phyloP scores from a whole-genome alignment of 2,113 vertebrate species.

The Cichladusa arquata region DNA sequence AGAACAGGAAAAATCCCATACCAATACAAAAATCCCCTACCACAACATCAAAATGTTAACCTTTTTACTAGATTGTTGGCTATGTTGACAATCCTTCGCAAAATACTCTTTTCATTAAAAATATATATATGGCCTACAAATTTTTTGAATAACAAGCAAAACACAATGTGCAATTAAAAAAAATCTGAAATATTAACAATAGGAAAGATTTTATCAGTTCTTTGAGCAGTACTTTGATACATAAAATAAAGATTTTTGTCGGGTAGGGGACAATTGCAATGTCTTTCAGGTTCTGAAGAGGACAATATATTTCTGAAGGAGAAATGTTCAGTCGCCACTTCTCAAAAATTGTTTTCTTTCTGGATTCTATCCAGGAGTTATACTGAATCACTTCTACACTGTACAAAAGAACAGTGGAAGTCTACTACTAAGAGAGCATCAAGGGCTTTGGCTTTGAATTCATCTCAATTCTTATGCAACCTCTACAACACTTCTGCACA shows the following conservation, averaged over 20 bases:
- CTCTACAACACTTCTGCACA: not conserved
- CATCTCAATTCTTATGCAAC: not conserved
- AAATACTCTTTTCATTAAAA: not conserved
- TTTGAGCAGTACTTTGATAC: not conserved
- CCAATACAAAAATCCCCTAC: fast-evolving
- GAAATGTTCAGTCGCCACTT: not conserved
- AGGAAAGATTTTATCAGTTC: not conserved
- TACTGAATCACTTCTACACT: not conserved
- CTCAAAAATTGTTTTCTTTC: not conserved
- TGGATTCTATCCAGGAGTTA: not conserved
- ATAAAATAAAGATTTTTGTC: not conserved
- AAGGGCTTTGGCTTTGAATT: not conserved
- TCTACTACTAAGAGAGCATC: not conserved
- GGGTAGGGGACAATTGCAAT: not conserved
- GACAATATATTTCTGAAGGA: not conserved
- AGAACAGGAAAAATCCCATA: not conserved
- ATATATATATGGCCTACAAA: not conserved
- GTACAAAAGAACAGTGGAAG: not conserved
- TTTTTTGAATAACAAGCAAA: not conserved
- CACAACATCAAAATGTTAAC: not conserved
- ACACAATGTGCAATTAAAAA: not conserved
- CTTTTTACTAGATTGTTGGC: not conserved
- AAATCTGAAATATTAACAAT: not conserved
- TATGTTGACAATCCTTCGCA: not conserved
- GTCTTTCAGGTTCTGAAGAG: not conserved